A percentile compares a stretch with the other conserved stretches of the same genome.
Conservation (phyloP, 2,888 invertebrate species). For the Euproctis similis region DNA sequence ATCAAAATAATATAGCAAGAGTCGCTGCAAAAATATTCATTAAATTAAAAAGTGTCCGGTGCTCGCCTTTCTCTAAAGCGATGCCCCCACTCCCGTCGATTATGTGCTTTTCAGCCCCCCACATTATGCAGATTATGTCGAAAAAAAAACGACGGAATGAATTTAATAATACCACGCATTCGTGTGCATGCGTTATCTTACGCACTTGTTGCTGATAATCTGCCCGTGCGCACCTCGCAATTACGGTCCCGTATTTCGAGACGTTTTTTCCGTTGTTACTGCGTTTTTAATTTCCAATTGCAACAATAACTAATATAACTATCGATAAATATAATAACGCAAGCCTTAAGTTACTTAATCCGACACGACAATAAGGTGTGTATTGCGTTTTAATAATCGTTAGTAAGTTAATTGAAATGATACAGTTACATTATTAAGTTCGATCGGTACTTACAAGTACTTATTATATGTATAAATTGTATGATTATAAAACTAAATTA, state of each 20-base stretch:
- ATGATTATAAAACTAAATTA: slow-evolving; percentile 37
- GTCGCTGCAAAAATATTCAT: slow-evolving; percentile 56
- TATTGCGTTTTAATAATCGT: slow-evolving; percentile 40
- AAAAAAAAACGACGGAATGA: slow-evolving; percentile 76
- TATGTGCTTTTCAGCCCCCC: slow-evolving; percentile 68
- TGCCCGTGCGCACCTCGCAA: slow-evolving; percentile 62
- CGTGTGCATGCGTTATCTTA: slow-evolving; percentile 73
- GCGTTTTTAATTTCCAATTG: slow-evolving; percentile 48
- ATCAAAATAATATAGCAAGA: slow-evolving; percentile 40
- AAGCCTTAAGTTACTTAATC: slow-evolving; percentile 60
- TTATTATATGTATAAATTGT: slow-evolving; percentile 36
- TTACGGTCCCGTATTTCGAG: slow-evolving; percentile 46
- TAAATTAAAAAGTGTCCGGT: slow-evolving; percentile 50
- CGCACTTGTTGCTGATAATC: slow-evolving; percentile 74
- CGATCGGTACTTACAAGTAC: slow-evolving; percentile 35
- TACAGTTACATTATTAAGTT: slow-evolving; percentile 51
- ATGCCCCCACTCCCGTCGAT: slow-evolving; percentile 69
- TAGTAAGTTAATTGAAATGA: slow-evolving; percentile 58
- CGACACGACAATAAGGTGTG: slow-evolving; percentile 47
- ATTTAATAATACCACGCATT: slow-evolving; percentile 74
- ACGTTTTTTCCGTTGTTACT: too few species aligned
- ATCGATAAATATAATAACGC: slow-evolving; percentile 31
- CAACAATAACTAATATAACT: slow-evolving; percentile 40
- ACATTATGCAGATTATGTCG: slow-evolving; percentile 74
- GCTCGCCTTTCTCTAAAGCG: slow-evolving; percentile 62